Conservation (phyloP, 2,888 invertebrate species). For the Lymantria dispar region DNA sequence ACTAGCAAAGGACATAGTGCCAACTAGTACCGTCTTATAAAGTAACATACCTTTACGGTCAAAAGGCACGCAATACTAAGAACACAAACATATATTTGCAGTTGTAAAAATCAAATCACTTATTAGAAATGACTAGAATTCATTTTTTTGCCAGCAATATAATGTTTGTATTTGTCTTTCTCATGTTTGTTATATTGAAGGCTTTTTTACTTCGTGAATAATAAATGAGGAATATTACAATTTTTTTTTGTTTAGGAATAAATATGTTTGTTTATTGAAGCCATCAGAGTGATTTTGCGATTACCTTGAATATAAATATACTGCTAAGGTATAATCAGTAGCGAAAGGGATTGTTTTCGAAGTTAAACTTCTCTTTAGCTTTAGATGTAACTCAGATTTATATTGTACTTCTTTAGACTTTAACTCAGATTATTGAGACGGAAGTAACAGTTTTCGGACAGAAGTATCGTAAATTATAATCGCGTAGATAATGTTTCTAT, state of each 20-base stretch:
- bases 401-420: too few relatives aligned
- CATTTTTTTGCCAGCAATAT: neutral
- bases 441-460: too few relatives aligned
- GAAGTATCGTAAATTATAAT: too few relatives aligned
- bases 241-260: neutral
- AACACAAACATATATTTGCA: conserved; percentile 18
- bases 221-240: neutral
- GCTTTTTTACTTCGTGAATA: conserved; percentile 2
- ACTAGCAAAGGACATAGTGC: conserved; percentile 45
- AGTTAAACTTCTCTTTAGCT: too few relatives aligned
- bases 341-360: too few relatives aligned
- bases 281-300: neutral
- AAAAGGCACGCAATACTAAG: conserved; percentile 31
- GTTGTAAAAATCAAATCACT: conserved; percentile 10
- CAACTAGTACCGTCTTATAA: conserved; percentile 41
- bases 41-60: conserved; percentile 40
- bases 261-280: neutral
- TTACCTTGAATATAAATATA: neutral
- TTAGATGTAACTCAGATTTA: too few relatives aligned
- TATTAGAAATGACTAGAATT: conserved; percentile 1
- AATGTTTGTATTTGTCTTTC: neutral
- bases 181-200: conserved; percentile 1
- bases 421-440: too few relatives aligned
- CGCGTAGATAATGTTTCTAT: too few relatives aligned
- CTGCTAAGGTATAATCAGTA: too few relatives aligned